Evolutionary conservation across 2,797 vertebrate genomes (phyloP).

Genomic region (Pseudomugil gertrudae): DNA sequence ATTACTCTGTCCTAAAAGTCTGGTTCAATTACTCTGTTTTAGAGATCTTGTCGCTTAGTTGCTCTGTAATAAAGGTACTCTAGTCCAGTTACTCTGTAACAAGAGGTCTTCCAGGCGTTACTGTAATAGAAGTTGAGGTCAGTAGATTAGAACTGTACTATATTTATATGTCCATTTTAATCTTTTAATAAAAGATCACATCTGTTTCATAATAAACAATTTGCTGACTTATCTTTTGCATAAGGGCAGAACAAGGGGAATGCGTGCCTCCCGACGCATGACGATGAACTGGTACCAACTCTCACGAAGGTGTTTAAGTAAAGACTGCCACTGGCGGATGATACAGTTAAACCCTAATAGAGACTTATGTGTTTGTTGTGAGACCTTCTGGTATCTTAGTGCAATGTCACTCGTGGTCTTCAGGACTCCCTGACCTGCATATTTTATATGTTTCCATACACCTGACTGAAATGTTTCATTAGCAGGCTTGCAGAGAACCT

Average conservation of each 20-base stretch:
- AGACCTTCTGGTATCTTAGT: background rate
- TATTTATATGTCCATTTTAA: background rate
- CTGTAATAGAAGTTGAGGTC: background rate
- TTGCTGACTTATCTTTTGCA: too few relatives aligned
- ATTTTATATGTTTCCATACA: background rate
- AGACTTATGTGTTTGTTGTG: background rate
- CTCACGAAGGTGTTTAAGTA: too few relatives aligned
- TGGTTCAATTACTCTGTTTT: too few relatives aligned
- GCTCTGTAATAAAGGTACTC: too few relatives aligned
- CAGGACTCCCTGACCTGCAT: background rate
- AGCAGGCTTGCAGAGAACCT: background rate
- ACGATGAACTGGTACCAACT: too few relatives aligned
- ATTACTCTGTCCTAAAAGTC: too few relatives aligned
- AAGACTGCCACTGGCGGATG: background rate
- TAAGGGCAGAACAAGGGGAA: too few relatives aligned
- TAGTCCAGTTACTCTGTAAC: background rate
- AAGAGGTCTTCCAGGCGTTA: background rate
- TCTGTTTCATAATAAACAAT: too few relatives aligned
- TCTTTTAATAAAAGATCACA: too few relatives aligned
- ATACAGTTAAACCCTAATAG: background rate
- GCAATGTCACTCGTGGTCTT: background rate
- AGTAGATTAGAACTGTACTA: background rate
- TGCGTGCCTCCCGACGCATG: too few relatives aligned
- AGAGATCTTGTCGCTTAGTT: too few relatives aligned
- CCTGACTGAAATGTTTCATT: background rate